These are phyloP conservation scores for Anarhynchus alexandrinus DNA, from an alignment of 2,113 vertebrate genomes.

Conservation along the genomic window DNA sequence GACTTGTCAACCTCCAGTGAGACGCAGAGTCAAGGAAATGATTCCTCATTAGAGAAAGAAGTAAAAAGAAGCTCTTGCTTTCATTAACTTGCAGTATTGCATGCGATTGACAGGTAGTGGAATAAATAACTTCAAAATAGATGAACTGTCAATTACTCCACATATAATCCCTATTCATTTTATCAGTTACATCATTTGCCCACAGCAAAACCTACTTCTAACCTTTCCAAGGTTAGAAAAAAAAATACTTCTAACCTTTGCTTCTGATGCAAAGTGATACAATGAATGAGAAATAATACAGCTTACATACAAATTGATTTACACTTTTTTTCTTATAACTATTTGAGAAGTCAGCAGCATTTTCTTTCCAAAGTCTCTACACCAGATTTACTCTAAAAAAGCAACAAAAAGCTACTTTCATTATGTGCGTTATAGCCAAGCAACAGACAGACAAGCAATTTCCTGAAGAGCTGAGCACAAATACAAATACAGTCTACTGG, in stretches of 20 bases:
- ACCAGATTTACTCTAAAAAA: not conserved
- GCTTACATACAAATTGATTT: not conserved
- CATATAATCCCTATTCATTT: not conserved
- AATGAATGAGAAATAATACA: not conserved
- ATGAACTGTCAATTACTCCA: not conserved
- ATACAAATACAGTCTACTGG: not conserved
- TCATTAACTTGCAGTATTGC: not conserved
- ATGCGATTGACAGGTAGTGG: not conserved
- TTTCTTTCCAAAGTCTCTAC: not conserved
- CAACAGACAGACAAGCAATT: slow-evolving; percentile 7
- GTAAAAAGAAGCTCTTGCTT: not conserved
- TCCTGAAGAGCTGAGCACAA: slow-evolving; percentile 27
- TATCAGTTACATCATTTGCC: not conserved
- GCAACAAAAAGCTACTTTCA: not conserved
- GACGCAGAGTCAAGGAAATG: not conserved
- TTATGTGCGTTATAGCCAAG: not conserved
- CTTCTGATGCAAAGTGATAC: not conserved
- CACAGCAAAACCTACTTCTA: not conserved
- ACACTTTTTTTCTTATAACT: not conserved
- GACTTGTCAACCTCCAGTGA: not conserved
- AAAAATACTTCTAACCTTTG: not conserved
- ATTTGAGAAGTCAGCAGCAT: not conserved
- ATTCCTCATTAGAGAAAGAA: not conserved
- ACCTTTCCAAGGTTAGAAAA: not conserved
- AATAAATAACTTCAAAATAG: not conserved